A percentile compares a stretch with the other conserved stretches of the same genome.
Conservation (phyloP, 1,140 invertebrate genomes). For the Danaus melanippus region DNA sequence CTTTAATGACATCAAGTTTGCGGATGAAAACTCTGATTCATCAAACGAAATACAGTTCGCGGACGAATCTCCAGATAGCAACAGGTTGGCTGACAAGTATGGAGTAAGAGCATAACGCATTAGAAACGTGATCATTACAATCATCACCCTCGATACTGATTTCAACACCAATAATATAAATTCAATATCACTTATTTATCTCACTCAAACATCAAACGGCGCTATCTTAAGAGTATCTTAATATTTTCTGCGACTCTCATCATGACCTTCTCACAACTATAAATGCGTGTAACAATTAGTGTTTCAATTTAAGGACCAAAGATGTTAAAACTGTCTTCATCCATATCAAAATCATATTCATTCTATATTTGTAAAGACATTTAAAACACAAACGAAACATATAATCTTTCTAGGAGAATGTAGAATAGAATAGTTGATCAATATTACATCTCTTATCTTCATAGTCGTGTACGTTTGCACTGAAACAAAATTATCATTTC, state of each 20-base stretch:
- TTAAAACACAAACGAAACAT: neutral
- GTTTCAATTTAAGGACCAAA: slow-evolving; percentile 41
- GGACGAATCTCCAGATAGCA: slow-evolving; percentile 63
- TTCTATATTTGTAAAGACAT: slow-evolving; percentile 22
- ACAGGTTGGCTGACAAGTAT: slow-evolving; percentile 53
- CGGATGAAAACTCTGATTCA: slow-evolving; percentile 67
- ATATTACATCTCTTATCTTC: neutral
- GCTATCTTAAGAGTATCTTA: neutral
- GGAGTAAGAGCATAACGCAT: slow-evolving; percentile 46
- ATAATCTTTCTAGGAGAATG: too few relatives aligned
- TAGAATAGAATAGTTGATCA: too few relatives aligned
- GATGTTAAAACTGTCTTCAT: slow-evolving; percentile 17
- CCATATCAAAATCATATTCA: slow-evolving; percentile 26
- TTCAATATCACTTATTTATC: neutral
- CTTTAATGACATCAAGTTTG: slow-evolving; percentile 62
- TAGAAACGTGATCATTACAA: too few relatives aligned
- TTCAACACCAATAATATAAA: neutral
- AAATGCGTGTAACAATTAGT: slow-evolving; percentile 3
- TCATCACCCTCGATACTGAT: too few relatives aligned
- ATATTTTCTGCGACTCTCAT: neutral
- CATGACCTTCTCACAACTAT: slow-evolving; percentile 1
- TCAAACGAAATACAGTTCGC: slow-evolving; percentile 66
- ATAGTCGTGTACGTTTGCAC: slow-evolving; percentile 6
- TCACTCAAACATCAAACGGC: neutral
- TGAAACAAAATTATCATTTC: slow-evolving; percentile 14